Evolutionary conservation across 2,797 vertebrate genomes (phyloP), one percentile per base, ranked within the genome.

Genomic region (Limosa lapponica): DNA sequence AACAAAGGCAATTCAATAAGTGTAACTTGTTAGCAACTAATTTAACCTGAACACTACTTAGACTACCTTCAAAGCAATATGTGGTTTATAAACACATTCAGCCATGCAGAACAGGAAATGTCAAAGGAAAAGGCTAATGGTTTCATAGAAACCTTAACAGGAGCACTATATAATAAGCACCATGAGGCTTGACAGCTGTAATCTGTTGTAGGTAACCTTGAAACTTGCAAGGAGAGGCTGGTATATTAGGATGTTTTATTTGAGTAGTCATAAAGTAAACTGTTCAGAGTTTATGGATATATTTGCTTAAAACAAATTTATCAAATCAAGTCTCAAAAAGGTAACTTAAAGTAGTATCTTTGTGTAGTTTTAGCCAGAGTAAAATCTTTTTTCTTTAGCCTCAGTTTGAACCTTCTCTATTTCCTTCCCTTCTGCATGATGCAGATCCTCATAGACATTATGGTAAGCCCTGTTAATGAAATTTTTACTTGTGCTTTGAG

Each of bases 71-170:
- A 97, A 95, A 97, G 78, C 49, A 95, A 73, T 93, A 73, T 48
- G 73, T 55, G 66, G 41, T 82, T 97, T 96, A 90, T 91, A 96
- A 97, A 96, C 78, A 92, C 36, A 82, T 32, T 93, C 93, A 95
- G 46, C 95, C 95, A 95, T 96, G 96, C 89, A 95, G 93, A 97
- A 95, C 90, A 88, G 69, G 92, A 97, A 97, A 96, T 97, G 91
- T 94, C 96, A 97, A 97, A 96, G 93, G 94, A 94, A 97, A 97
- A 96, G 82, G 87, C 93, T 97, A 97, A 96, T 73, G 48, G 49
- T 93, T 97, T 97, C 93, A 92, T 66, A 96, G 94, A 85, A 96
- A 96, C 75, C 55, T 94, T 90, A 96, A 93, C 69, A 96, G 62
- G 77, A 96, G 67, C 61, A 92, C 61, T 94, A 88, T 78, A 86